A percentile compares a stretch with the other conserved stretches of the same genome.
Conservation (phyloP, 2,113 vertebrate genomes). For the Cnemophilus loriae region DNA sequence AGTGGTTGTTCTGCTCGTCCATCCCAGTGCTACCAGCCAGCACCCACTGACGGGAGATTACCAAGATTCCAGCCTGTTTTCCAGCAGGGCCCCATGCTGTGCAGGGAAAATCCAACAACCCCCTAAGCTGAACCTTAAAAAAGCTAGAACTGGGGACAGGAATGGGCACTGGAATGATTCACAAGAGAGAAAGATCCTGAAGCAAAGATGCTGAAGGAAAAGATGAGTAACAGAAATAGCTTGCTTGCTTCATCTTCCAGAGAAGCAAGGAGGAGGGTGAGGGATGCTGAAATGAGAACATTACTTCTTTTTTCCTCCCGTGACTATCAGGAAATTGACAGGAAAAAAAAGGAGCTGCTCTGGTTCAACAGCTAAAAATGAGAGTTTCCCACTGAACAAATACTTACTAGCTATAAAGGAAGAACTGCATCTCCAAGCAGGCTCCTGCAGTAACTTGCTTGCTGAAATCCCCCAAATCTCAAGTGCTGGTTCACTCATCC, state of each 20-base stretch:
- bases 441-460: background rate
- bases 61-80: background rate
- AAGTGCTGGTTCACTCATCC: background rate
- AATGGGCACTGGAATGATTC: background rate
- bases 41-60: background rate
- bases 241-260: background rate
- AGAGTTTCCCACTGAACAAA: background rate
- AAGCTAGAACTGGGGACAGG: background rate
- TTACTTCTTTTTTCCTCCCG: background rate
- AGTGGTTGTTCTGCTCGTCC: background rate
- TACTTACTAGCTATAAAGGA: background rate
- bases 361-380: background rate
- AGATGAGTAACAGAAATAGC: conserved; percentile 16
- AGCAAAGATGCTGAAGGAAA: background rate
- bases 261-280: background rate
- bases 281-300: background rate
- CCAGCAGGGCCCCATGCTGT: fast-evolving
- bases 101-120: background rate
- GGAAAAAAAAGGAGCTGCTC: background rate
- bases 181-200: background rate
- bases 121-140: background rate
- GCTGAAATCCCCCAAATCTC: background rate
- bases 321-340: background rate
- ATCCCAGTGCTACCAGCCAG: background rate
- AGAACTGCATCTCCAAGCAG: background rate